These are phyloP conservation scores for Nemotelus nigrinus DNA, from an alignment of 2,888 invertebrate genomes.

Conservation along the genomic window DNA sequence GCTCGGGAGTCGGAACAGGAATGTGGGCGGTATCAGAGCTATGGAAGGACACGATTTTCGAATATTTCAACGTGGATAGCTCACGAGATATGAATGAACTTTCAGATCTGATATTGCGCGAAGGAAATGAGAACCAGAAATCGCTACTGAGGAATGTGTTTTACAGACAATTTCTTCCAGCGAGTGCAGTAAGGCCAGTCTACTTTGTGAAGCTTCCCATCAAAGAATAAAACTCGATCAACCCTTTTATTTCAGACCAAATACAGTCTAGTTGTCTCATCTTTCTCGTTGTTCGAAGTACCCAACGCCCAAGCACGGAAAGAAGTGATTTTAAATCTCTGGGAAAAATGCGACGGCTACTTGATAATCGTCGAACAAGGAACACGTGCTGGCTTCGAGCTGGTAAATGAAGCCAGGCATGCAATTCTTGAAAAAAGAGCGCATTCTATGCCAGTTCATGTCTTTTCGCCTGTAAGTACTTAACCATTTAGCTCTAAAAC, in stretches of 20 bases:
- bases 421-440: slow-evolving; percentile 71
- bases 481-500: slow-evolving; percentile 15
- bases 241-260: slow-evolving; percentile 63
- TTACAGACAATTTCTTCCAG: slow-evolving; percentile 85
- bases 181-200: slow-evolving; percentile 58
- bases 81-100: slow-evolving; percentile 86
- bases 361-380: slow-evolving; percentile 88
- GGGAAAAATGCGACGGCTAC: slow-evolving; percentile 86
- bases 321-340: slow-evolving; percentile 78
- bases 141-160: slow-evolving; percentile 71
- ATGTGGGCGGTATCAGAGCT: slow-evolving; percentile 82
- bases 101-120: slow-evolving; percentile 75
- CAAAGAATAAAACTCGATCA: not conserved
- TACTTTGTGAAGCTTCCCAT: not conserved
- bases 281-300: slow-evolving; percentile 84
- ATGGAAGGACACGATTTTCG: slow-evolving; percentile 79
- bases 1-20: slow-evolving; percentile 88
- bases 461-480: slow-evolving; percentile 79
- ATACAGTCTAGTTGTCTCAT: slow-evolving; percentile 84
- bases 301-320: slow-evolving; percentile 73
- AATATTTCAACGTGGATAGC: slow-evolving; percentile 87
- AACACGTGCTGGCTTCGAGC: slow-evolving; percentile 80
- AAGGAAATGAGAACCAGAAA: slow-evolving; percentile 72
- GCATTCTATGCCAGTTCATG: slow-evolving; percentile 67
- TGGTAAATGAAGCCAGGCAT: slow-evolving; percentile 86